phyloP scores from a whole-genome alignment of 1,140 invertebrate genomes.

The Trachymyrmex septentrionalis region DNA sequence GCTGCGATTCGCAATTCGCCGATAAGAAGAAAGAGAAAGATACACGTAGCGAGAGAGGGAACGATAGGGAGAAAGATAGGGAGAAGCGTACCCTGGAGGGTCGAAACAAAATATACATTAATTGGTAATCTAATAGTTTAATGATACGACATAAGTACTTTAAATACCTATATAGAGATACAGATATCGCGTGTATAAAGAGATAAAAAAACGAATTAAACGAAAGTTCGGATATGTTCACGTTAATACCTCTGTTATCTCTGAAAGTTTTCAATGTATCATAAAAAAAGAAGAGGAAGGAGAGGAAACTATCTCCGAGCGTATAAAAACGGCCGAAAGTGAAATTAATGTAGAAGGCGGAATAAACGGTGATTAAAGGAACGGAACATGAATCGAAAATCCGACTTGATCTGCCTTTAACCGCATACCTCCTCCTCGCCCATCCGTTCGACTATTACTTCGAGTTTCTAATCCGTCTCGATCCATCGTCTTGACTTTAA shows the following conservation, averaged over 20 bases:
- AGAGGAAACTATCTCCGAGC: neutral
- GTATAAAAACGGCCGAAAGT: neutral
- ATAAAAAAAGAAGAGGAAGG: neutral
- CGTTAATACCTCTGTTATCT: neutral
- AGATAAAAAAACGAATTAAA: neutral
- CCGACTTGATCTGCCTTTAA: constrained; percentile 42
- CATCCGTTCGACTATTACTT: constrained; percentile 48
- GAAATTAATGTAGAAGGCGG: neutral
- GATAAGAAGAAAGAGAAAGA: constrained; percentile 24
- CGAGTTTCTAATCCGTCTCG: constrained; percentile 60
- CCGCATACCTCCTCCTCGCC: constrained; percentile 13
- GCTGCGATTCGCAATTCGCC: constrained; percentile 44
- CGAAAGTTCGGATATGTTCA: neutral
- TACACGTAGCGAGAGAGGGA: neutral
- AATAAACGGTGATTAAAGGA: constrained; percentile 36
- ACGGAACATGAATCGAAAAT: constrained; percentile 51
- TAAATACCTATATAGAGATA: neutral
- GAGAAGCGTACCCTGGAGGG: neutral
- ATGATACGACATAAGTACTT: constrained; percentile 6
- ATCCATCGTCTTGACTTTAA: constrained; percentile 62
- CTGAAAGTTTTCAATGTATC: neutral
- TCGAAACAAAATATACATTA: constrained; percentile 21
- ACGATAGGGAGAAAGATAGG: neutral
- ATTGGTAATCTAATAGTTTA: constrained; percentile 38
- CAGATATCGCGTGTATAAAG: neutral